A percentile compares a stretch with the other conserved stretches of the same genome.
Evolutionary conservation across 2,113 vertebrate genomes (phyloP).

Genomic region (Toxostoma redivivum): DNA sequence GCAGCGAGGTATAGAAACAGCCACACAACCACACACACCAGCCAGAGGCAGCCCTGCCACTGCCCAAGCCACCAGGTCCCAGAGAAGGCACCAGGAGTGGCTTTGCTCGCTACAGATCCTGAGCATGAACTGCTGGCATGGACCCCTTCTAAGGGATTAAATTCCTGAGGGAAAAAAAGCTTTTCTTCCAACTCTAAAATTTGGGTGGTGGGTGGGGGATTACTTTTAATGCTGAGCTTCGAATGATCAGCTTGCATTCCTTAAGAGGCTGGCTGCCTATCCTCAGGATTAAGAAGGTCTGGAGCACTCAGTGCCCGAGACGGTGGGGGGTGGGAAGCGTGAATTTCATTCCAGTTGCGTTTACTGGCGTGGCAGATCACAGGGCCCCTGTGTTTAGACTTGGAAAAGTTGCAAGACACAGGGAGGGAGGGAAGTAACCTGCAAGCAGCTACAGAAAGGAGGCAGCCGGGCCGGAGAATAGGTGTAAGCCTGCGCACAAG

Average conservation of each 20-base stretch:
- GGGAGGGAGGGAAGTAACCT: not conserved
- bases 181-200: not conserved
- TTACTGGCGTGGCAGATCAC: not conserved
- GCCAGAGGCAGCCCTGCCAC: not conserved
- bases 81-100: not conserved
- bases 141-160: not conserved
- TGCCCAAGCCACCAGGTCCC: not conserved
- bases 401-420: not conserved
- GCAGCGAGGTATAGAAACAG: not conserved
- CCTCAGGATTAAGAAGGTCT: not conserved
- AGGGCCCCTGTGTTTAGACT: not conserved
- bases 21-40: too few relatives aligned
- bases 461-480: fast-evolving
- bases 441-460: not conserved
- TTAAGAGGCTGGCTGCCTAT: not conserved
- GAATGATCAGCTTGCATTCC: not conserved
- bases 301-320: not conserved
- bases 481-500: not conserved
- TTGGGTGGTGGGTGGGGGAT: too few relatives aligned
- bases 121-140: not conserved
- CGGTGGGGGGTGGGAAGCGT: not conserved
- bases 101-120: not conserved
- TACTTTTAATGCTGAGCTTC: not conserved
- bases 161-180: not conserved
- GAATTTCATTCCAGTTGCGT: not conserved